Base-by-base conservation (phyloP, 2,888 invertebrate genomes). In the Luffia ferchaultella region DNA sequence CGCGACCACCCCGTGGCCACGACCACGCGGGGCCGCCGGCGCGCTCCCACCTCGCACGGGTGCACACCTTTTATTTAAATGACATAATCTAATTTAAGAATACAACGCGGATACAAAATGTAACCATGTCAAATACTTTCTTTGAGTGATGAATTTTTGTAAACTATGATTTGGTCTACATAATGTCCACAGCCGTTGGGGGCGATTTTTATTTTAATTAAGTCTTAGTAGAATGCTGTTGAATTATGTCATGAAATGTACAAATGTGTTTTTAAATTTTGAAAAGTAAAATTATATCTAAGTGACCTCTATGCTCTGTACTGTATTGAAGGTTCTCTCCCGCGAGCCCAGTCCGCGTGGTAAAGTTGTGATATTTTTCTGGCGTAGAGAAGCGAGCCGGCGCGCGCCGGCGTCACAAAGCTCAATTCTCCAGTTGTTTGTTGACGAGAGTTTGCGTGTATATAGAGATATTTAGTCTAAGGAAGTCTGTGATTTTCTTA, bases 221-320 rank as follows among this genome's bases (percentile, higher is more conserved):
- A 79, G 80, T 75, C 73, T 76, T 76, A 75, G 76, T 77, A 73
- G 75, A 82, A 78, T 79, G 72, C 74, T 79, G 80, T 80, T 82
- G 75, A 79, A 78, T 78, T 79, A 78, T 78, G 78, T 78, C 80
- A 80, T 79, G 70, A 77, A 77, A 80, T 84, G 83, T 84, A 84
- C 83, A 84, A 84, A 84, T 30, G 41, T 83, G 76, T 79, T 76
- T 80, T 80, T 69, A 61, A 30, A 30, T 7, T 40, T 76, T 76
- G 65, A 72, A 66, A 80, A 80, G 80, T 79, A 80, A 80, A 79
- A 67, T 71, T 77, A 75, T 75, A 20, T 76, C 65, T 80, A 79
- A 82, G 82, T 75, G 72, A 74, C 73, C 73, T 30, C 3, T 7
- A n/a, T n/a, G n/a, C 65, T 69, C 67, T 67, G 46, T 67, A 76